A percentile compares a stretch with the other conserved stretches of the same genome.
These are phyloP conservation scores for Takifugu rubripes DNA, from an alignment of 2,797 vertebrate species.

Conservation along the genomic window DNA sequence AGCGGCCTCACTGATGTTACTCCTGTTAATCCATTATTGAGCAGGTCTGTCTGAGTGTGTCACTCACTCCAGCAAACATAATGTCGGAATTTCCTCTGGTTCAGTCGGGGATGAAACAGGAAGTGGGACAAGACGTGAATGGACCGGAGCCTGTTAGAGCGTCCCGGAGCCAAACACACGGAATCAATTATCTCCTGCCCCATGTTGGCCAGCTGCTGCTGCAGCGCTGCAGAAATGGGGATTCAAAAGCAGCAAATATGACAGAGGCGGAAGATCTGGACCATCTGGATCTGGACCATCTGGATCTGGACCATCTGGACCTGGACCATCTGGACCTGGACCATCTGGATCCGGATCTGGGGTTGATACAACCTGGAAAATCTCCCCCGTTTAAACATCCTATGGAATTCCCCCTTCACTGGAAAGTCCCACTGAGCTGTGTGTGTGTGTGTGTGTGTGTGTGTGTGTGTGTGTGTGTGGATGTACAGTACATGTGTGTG, in stretches of 20 bases:
- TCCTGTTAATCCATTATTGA: too few relatives aligned
- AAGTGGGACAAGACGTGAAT: neutral
- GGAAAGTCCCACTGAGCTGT: conserved; percentile 53
- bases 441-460: conserved; percentile 10
- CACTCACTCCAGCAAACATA: too few relatives aligned
- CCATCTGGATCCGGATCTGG: too few relatives aligned
- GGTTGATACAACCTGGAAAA: too few relatives aligned
- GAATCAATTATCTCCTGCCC: conserved; percentile 21
- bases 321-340: too few relatives aligned
- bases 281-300: conserved; percentile 23
- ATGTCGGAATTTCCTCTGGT: too few relatives aligned
- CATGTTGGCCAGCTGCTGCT: conserved; percentile 23
- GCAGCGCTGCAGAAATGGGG: conserved; percentile 35
- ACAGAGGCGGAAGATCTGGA: conserved; percentile 38
- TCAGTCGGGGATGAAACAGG: too few relatives aligned
- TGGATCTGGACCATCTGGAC: conserved; percentile 58
- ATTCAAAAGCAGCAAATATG: conserved; percentile 38
- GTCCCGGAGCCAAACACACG: conserved; percentile 21
- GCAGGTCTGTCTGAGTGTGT: too few relatives aligned
- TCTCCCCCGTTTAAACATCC: conserved; percentile 44
- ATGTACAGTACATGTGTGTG: too few relatives aligned
- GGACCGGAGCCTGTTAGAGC: conserved; percentile 18
- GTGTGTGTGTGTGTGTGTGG: conserved; percentile 20
- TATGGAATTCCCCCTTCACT: conserved; percentile 56
- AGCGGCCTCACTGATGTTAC: too few relatives aligned